Evolutionary conservation across 2,797 vertebrate species (phyloP).

Genomic region (Heterohyrax brucei): DNA sequence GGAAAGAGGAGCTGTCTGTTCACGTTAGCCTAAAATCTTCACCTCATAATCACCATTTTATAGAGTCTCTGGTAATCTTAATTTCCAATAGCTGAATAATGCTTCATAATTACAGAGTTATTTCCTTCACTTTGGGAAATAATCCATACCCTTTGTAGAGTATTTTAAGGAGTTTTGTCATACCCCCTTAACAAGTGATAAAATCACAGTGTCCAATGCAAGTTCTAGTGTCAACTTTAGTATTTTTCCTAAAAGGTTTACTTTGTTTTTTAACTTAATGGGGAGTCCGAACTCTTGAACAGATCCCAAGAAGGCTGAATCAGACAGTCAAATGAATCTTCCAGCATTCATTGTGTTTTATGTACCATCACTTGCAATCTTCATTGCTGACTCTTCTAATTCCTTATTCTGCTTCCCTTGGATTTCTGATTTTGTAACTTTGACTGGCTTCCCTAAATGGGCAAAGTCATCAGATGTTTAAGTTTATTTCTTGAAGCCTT

Average conservation of each 20-base stretch:
- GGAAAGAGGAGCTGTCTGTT: neutral
- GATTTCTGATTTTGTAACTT: neutral
- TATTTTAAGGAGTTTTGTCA: neutral
- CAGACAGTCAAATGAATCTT: neutral
- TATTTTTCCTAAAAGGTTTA: slow-evolving; percentile 6
- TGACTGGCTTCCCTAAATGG: slow-evolving; percentile 37
- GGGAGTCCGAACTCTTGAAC: neutral
- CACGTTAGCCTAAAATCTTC: slow-evolving; percentile 47
- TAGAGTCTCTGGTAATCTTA: slow-evolving; percentile 59
- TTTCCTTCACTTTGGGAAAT: slow-evolving; percentile 66
- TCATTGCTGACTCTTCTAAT: slow-evolving; percentile 45
- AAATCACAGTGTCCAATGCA: neutral
- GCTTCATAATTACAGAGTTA: slow-evolving; percentile 59
- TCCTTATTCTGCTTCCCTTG: slow-evolving; percentile 30
- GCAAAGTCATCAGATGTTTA: slow-evolving; percentile 5
- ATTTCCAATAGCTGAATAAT: slow-evolving; percentile 40
- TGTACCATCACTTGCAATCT: neutral
- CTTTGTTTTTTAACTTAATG: neutral
- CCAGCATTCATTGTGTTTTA: neutral
- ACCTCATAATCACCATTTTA: slow-evolving; percentile 49
- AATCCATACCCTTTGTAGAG: slow-evolving; percentile 25
- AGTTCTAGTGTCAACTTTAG: neutral
- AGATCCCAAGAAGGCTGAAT: neutral
- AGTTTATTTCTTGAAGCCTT: slow-evolving; percentile 22
- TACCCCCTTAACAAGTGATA: slow-evolving; percentile 22